Base-by-base conservation (phyloP, 1,140 invertebrate genomes). In the Drosophila lacertosa region DNA sequence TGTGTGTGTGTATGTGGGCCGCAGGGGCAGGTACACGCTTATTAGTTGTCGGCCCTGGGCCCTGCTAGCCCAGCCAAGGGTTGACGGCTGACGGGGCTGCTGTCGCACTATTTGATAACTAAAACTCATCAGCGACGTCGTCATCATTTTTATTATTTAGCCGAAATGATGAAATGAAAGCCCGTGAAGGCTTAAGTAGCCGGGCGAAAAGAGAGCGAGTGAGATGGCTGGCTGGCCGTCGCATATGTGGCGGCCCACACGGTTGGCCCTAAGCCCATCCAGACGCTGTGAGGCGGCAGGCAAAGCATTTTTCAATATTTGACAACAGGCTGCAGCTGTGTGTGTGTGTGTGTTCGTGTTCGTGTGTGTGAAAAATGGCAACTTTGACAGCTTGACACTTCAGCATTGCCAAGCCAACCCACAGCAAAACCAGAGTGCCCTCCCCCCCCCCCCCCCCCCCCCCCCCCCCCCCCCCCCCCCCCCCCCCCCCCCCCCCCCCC, bases 141-240 rank as follows among this genome's bases (percentile, higher is more conserved):
- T 86, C 77, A 86, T 84, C 77, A 84, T 84, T 86, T 77, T 86
- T 84, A 86, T 84, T 82, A 84, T 81, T 81, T 81, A 76, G 73
- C 57, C 44, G 15, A 81, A 80, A 80, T 68, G 78, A 81, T 81
- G 77, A 80, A 75, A 80, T 79, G 77, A 68, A 73, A 59, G 74
- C 63, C 78, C 59, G 53, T 63, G 76, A 66, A 86, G 80, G 81
- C 80, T 76, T 80, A 82, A 76, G 80, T 51, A 47, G 24, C 65
- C 64, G 18, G 24, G 16, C 33, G 54, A 16, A 26, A 57, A 54
- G 15, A 42, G 22, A 42, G 15, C 16, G 32, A 42, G 40, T 6
- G 51, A 48, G 24, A 13, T 7, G 10, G 9, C 2, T 7, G 4
- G 32, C 22, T 20, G 13, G 16, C 15, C 10, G 9, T 55, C 74